Base-by-base conservation (phyloP, 2,888 invertebrate species). In the Lacanobia oleracea region DNA sequence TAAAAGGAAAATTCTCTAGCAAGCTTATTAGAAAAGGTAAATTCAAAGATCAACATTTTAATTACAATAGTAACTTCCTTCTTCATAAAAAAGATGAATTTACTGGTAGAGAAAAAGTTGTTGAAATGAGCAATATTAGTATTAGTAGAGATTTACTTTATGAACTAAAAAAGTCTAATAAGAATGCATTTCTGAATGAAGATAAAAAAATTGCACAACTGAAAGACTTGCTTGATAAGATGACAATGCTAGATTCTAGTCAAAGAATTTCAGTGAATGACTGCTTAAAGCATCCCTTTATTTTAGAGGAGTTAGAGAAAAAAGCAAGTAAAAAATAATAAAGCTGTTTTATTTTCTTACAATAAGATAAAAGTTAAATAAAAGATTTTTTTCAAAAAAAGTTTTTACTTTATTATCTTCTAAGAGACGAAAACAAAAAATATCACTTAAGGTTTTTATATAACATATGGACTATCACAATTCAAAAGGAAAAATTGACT, bases 41-140 rank as follows among this genome's bases (percentile, higher is more conserved):
- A 88, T 99, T 99, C 93, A 98, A 98, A 93, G 99, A 99, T 88
- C 98, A 99, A 92, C 99, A 99, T 96, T 99, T 99, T 92, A 99
- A 99, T 94, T 96, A 97, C 82, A 99, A 98, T 91, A 99, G 98
- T 93, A 99, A 99, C 96, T 99, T 99, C 93, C 96, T 99, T 69
- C 98, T 99, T 91, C 98, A 99, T 91, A 99, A 99, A 96, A 98
- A 99, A 84, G 99, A 99, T 94, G 99, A 98, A 96, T 98, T 99
- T 77, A 99, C 99, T 8, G 99, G 99, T 91, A 97, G 99, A 97
- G 99, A 99, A 92, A 99, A 99, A 96, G 97, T 99, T 77, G 98
- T 99, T 65, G 98, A 98, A 81, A 97, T 99, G 97, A 97, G 98
- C 62, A 98, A 98, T 70, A 97, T 99, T 60, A 98, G 97, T 91